Evolutionary conservation across 2,888 invertebrate genomes (phyloP), one percentile per base, ranked within the genome.

Genomic region (Podabrus alpinus): DNA sequence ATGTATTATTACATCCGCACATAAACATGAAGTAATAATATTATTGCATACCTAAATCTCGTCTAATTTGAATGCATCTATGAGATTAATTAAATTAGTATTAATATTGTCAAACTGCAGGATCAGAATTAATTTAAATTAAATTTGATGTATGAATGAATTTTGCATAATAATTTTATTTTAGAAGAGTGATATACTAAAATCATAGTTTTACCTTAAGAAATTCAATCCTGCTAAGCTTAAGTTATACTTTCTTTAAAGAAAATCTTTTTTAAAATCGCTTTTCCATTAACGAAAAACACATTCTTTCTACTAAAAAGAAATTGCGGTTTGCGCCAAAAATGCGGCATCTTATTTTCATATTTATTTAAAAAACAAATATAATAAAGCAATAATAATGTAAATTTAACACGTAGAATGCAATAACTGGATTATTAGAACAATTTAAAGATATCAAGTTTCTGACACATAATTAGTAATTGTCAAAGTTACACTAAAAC

Each of bases 401-500:
- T 19, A 64, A 17, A 64, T 17, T 19, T 19, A 19, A 64, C 19
- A 64, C 19, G 62, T 64, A 19, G 9, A 64, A 64, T 64, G 21
- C 19, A 19, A 45, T 45, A 45, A 64, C 13, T 64, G n/a, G 62
- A 64, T 64, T 17, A 21, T 64, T 64, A 64, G 13, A 64, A 64
- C 62, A 64, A 21, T 64, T 64, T 64, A 21, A 64, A 64, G 62
- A 64, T 64, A 64, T 17, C 10, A 17, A 13, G 62, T 64, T 64
- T 64, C 19, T 64, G 62, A 64, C 62, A 64, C 62, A 21, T 64
- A 64, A 64, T 62, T 62, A 19, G 62, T 17, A 62, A 62, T 62
- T 62, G 62, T 62, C 62, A 62, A 62, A 62, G 62, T 62, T 62
- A 62, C 62, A 17, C 62, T 19, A 62, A 62, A 62, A 62, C 62